Evolutionary conservation across 35 echinoderm and acorn worm species (phyloP).

Genomic region (Hemicentrotus pulcherrimus): DNA sequence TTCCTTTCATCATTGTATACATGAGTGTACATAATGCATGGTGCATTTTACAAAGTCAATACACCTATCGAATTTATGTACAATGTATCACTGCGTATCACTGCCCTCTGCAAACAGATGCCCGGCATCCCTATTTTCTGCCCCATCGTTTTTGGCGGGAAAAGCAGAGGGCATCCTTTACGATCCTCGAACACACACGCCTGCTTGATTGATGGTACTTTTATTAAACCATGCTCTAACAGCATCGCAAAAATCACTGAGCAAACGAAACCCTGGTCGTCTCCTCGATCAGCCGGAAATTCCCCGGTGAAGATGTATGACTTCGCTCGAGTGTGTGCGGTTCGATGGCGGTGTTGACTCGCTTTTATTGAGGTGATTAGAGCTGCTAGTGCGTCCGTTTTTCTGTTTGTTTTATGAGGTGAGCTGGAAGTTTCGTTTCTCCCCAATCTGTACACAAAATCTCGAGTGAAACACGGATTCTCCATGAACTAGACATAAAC

Average conservation of each 20-base stretch:
- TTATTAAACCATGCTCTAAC: slow-evolving; percentile 25
- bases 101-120: not conserved
- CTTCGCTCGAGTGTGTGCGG: not conserved
- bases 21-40: not conserved
- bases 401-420: not conserved
- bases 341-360: not conserved
- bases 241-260: not conserved
- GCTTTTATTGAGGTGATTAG: slow-evolving; percentile 25
- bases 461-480: not conserved
- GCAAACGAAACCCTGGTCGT: slow-evolving; percentile 23
- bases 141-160: not conserved
- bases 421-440: not conserved
- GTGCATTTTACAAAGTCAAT: not conserved
- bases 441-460: not conserved
- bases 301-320: slow-evolving; percentile 19
- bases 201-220: not conserved
- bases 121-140: not conserved
- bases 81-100: slow-evolving; percentile 1
- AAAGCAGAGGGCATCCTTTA: not conserved
- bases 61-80: not conserved
- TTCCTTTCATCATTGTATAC: not conserved
- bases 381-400: not conserved
- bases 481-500: not conserved
- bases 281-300: slow-evolving; percentile 15
- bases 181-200: not conserved